These are phyloP conservation scores for Vimba vimba DNA, from an alignment of 2,113 vertebrate genomes.

Conservation along the genomic window DNA sequence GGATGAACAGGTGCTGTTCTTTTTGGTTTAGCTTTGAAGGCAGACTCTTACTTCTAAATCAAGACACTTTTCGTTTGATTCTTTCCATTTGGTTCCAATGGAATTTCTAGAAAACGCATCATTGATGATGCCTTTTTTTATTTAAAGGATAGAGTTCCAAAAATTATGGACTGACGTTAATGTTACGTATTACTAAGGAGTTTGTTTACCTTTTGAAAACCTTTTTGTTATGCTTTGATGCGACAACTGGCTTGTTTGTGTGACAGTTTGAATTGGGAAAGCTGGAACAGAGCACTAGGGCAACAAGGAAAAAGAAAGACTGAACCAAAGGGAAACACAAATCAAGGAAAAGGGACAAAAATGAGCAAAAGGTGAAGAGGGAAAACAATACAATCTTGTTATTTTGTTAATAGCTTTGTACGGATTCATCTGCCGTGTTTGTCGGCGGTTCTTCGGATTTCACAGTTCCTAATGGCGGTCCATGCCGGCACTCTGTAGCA, in stretches of 20 bases:
- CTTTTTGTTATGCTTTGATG: neutral
- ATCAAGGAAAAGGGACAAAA: conserved; percentile 79
- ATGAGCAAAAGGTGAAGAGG: conserved; percentile 60
- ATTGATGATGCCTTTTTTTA: neutral
- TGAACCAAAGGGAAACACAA: conserved; percentile 64
- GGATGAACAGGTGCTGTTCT: conserved; percentile 30
- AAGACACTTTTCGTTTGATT: neutral
- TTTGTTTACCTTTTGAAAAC: neutral
- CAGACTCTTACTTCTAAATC: conserved; percentile 31
- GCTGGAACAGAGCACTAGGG: conserved; percentile 72
- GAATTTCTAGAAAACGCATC: neutral
- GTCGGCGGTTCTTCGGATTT: conserved; percentile 54
- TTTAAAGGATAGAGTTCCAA: too few species aligned
- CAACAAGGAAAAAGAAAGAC: conserved; percentile 46
- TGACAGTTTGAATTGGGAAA: conserved; percentile 57
- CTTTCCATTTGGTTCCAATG: conserved; percentile 23
- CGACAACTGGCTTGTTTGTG: neutral
- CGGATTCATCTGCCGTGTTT: conserved; percentile 63
- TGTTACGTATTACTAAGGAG: neutral
- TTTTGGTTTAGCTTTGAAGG: conserved; percentile 54
- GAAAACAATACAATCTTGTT: conserved; percentile 71
- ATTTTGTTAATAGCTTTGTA: conserved; percentile 73
- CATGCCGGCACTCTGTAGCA: conserved; percentile 90
- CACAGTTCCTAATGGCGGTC: conserved; percentile 84
- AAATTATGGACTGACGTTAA: neutral